These are phyloP conservation scores for Microtus agrestis DNA, from an alignment of 2,797 vertebrate species.

Conservation along the genomic window DNA sequence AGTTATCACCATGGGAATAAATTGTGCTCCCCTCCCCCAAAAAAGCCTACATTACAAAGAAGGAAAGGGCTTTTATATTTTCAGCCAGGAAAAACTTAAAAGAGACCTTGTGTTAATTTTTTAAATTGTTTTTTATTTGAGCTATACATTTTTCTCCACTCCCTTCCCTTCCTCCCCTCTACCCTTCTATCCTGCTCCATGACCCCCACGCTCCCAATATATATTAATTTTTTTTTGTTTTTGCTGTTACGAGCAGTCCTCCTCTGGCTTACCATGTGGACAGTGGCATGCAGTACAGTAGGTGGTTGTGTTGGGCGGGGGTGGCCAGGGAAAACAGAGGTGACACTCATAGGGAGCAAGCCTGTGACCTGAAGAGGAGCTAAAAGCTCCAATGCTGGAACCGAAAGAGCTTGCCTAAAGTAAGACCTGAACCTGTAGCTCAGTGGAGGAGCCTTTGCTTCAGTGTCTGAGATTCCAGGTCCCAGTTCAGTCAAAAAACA, in stretches of 20 bases:
- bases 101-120: neutral
- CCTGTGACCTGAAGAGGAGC: neutral
- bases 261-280: neutral
- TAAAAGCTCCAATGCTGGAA: neutral
- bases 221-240: neutral
- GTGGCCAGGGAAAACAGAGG: neutral
- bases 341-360: neutral
- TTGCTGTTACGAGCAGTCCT: neutral
- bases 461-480: neutral
- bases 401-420: neutral
- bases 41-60: neutral
- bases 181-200: no score
- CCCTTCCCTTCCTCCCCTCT: no score
- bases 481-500: neutral
- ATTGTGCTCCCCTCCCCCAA: neutral
- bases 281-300: neutral
- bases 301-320: neutral
- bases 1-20: neutral
- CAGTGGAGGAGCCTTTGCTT: neutral
- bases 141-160: no score
- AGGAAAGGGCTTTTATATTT: conserved; percentile 9
- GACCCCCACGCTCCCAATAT: no score
- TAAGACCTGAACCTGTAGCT: neutral
- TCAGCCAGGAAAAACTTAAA: conserved; percentile 10
- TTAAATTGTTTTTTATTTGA: neutral